Evolutionary conservation across 2,888 invertebrate genomes (phyloP).

Genomic region (Cordilura impudica): DNA sequence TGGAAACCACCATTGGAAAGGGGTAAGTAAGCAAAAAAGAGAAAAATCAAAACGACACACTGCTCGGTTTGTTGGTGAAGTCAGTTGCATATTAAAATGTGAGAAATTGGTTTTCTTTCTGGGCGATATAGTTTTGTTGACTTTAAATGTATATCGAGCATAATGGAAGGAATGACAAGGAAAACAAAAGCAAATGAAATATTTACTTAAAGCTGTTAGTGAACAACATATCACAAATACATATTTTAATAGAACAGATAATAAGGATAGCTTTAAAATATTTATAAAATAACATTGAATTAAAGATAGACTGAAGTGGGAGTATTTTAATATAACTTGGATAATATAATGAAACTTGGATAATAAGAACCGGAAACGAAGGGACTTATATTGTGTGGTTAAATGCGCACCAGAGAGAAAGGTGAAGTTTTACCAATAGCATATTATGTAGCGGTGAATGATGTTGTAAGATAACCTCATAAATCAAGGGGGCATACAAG

Average conservation of each 20-base stretch:
- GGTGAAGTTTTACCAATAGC: too few relatives aligned
- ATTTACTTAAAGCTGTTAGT: not conserved
- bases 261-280: not conserved
- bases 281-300: too few relatives aligned
- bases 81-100: conserved; percentile 44
- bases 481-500: too few relatives aligned
- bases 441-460: too few relatives aligned
- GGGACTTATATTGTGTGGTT: too few relatives aligned
- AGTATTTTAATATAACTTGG: too few relatives aligned
- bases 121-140: conserved; percentile 44
- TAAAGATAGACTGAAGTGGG: too few relatives aligned
- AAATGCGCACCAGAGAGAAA: too few relatives aligned
- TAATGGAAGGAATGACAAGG: conserved; percentile 6
- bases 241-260: not conserved
- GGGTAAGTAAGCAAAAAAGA: not conserved
- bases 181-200: not conserved
- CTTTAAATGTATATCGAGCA: conserved; percentile 36
- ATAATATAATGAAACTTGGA: too few relatives aligned
- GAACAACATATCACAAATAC: not conserved
- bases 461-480: too few relatives aligned
- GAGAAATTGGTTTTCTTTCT: conserved; percentile 46
- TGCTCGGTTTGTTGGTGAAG: not conserved
- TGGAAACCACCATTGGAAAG: not conserved
- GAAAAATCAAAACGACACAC: conserved; percentile 19
- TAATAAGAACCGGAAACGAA: too few relatives aligned